Percentiles rank a stretch among this genome's conserved stretches.
Evolutionary conservation across 2,113 vertebrate species (phyloP).

Genomic region (Bostrychus sinensis): DNA sequence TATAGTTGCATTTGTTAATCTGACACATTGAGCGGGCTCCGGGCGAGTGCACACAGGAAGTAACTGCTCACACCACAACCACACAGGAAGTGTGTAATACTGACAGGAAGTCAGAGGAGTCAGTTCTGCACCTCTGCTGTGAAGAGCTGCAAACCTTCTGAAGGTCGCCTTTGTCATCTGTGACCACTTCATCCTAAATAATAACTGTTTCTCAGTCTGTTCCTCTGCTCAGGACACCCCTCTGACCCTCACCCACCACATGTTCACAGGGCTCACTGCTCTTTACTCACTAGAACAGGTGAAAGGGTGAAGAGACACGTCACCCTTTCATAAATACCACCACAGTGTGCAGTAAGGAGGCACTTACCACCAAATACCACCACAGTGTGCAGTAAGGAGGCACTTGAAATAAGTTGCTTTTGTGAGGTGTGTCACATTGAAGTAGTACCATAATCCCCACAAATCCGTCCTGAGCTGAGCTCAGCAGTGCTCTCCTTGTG

Average conservation of each 20-base stretch:
- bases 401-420: too few relatives aligned
- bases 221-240: neutral
- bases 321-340: neutral
- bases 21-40: neutral
- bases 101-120: neutral
- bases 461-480: constrained; percentile 9
- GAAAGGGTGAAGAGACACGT: too few relatives aligned
- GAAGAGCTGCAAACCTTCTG: too few relatives aligned
- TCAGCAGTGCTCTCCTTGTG: neutral
- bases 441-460: neutral
- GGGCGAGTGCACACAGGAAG: neutral
- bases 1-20: neutral
- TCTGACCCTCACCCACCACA: neutral
- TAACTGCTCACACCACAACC: neutral
- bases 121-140: neutral
- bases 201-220: neutral
- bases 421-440: neutral
- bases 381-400: neutral
- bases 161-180: neutral
- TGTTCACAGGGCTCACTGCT: neutral
- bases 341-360: neutral
- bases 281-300: too few relatives aligned
- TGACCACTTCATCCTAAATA: neutral
- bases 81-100: neutral
- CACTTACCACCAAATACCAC: neutral